Evolutionary conservation across 2,797 vertebrate genomes (phyloP).

Genomic region (Ctenopoma kingsleyae): DNA sequence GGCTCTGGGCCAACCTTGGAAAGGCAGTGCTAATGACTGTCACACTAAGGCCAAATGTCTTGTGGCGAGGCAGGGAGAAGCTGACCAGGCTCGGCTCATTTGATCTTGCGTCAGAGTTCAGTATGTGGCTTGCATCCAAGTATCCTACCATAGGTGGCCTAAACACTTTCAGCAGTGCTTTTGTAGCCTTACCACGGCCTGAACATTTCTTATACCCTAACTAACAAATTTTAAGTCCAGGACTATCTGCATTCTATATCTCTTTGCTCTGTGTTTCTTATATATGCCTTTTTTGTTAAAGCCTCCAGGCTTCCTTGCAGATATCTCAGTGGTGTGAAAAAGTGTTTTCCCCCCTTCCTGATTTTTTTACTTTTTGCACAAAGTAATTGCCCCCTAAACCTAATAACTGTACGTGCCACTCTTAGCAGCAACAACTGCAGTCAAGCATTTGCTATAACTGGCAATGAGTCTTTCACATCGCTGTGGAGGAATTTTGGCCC

Average conservation of each 20-base stretch:
- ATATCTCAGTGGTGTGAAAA: background rate
- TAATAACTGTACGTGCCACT: too few relatives aligned
- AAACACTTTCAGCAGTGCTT: conserved; percentile 18
- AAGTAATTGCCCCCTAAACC: too few relatives aligned
- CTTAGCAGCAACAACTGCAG: too few relatives aligned
- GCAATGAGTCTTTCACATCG: too few relatives aligned
- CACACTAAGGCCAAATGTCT: conserved; percentile 81
- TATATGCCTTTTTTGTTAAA: background rate
- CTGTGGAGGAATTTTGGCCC: too few relatives aligned
- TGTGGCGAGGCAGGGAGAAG: conserved; percentile 59
- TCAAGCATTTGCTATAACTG: too few relatives aligned
- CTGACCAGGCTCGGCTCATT: conserved; percentile 57
- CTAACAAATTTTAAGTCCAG: background rate
- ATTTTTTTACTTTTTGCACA: too few relatives aligned
- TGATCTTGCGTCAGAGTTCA: conserved; percentile 56
- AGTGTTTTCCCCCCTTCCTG: too few relatives aligned
- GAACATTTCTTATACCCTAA: background rate
- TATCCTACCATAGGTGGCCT: conserved; percentile 35
- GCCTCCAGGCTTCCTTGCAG: background rate
- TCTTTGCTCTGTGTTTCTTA: background rate
- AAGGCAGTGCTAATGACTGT: conserved; percentile 80
- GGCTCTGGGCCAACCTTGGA: conserved; percentile 71
- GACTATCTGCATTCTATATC: background rate
- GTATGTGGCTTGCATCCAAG: conserved; percentile 57
- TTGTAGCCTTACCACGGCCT: background rate